These are phyloP conservation scores for Epizoanthus ramosus DNA, from an alignment of 92 coral and sea anemone genomes.

Conservation along the genomic window DNA sequence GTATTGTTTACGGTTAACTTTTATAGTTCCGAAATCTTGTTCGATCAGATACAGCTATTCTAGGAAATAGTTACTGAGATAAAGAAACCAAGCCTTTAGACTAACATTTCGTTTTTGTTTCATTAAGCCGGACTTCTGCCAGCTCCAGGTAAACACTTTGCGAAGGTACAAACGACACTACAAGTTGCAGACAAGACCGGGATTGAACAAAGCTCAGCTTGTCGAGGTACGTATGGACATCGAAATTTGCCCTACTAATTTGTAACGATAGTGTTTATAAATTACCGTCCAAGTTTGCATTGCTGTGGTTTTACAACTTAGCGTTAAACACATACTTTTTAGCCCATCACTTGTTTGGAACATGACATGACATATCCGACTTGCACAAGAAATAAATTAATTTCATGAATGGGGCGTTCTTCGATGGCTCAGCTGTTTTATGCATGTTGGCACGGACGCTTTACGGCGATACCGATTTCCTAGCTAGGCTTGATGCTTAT, in stretches of 20 bases:
- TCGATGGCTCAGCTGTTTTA: conserved; percentile 33
- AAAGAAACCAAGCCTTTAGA: not conserved
- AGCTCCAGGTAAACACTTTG: conserved; percentile 93
- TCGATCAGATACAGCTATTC: not conserved
- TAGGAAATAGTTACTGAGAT: not conserved
- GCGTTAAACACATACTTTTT: not conserved
- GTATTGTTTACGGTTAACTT: not conserved
- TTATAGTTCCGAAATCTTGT: not conserved
- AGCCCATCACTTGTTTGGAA: not conserved
- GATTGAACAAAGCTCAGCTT: conserved; percentile 96
- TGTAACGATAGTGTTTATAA: not conserved
- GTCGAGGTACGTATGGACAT: conserved; percentile 78
- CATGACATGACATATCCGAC: not conserved
- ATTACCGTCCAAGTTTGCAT: not conserved
- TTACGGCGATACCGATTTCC: not conserved
- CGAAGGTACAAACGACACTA: conserved; percentile 96
- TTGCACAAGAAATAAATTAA: not conserved
- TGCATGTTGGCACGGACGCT: not conserved
- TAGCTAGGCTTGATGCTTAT: not conserved
- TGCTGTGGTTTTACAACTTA: not conserved
- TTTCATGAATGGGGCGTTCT: conserved; percentile 12
- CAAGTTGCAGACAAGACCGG: conserved; percentile 95
- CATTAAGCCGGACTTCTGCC: conserved; percentile 90
- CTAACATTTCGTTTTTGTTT: not conserved
- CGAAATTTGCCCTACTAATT: not conserved